Percentiles rank a stretch among this genome's conserved stretches.
Evolutionary conservation across 2,888 invertebrate genomes (phyloP).

Genomic region (Trissolcus brochymenae): DNA sequence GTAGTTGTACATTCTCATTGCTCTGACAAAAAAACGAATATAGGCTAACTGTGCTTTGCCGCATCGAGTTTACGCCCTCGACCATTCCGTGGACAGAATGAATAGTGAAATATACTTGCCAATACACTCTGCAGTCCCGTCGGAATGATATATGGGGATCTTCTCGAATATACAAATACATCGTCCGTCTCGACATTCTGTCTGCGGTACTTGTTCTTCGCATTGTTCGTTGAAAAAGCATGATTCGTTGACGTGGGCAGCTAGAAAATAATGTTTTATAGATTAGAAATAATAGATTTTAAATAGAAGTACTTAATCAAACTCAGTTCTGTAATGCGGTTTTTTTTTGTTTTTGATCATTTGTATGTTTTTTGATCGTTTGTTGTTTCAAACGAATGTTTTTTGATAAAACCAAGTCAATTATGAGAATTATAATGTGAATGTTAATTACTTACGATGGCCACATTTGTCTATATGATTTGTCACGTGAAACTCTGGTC

Average conservation of each 20-base stretch:
- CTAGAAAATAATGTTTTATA: constrained; percentile 75
- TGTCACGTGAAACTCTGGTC: constrained; percentile 84
- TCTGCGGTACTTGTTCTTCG: constrained; percentile 84
- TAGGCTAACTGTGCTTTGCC: too few species aligned
- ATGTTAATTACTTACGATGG: constrained; percentile 80
- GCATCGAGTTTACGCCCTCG: too few species aligned
- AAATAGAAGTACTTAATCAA: too few species aligned
- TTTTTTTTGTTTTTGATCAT: too few species aligned
- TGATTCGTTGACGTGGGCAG: constrained; percentile 86
- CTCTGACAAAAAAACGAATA: background rate
- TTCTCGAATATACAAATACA: constrained; percentile 89
- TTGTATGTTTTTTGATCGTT: too few species aligned
- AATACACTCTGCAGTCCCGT: constrained; percentile 85
- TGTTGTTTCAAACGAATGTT: background rate
- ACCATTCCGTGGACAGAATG: too few species aligned
- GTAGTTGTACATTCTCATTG: background rate
- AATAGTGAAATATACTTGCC: constrained; percentile 77
- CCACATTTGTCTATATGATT: constrained; percentile 93
- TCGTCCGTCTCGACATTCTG: constrained; percentile 87
- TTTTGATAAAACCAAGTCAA: too few species aligned
- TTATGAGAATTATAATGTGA: background rate
- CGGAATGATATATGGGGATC: constrained; percentile 82
- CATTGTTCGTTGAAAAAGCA: constrained; percentile 92
- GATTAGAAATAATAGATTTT: constrained; percentile 19
- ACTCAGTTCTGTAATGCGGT: too few species aligned